Evolutionary conservation across 2,888 invertebrate species (phyloP), one percentile per base, ranked within the genome.

Genomic region (Papilio demoleus): DNA sequence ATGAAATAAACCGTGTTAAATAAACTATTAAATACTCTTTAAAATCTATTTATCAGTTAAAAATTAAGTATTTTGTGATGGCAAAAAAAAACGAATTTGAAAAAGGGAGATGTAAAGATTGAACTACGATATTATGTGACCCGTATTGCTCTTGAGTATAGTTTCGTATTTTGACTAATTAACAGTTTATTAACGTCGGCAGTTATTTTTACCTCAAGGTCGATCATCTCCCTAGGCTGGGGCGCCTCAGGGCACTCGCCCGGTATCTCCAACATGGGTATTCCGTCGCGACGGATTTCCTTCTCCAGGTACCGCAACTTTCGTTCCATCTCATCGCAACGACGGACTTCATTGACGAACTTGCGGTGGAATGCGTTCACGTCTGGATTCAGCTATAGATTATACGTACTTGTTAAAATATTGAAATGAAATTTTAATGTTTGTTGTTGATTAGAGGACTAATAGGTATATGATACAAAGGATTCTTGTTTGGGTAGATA

Each of bases 211-310:
- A 97, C 98, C 95, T 99, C 99, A 72, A 99, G 94, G 90, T 99
- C 99, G 77, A 99, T 98, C 99, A 99, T 99, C 93, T 99, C 99
- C 74, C 99, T 94, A 0, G 99, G 99, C 81, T 99, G 98, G 0
- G 99, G 99, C n/a, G 99, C 99, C 89, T 99, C 99, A 0, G 99
- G 99, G 83, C 98, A 98, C 86, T 99, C 99, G 4, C 99, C 99
- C 0, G 99, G 69, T 53, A 99, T 99, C 86, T 99, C 99, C 82
- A 98, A 89, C 97, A 99, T 99, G 0, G 99, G 99, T 81, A 99
- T 99, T 2, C 95, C 97, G 87, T 99, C 99, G 79, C 97, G 98
- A 76, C 97, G 96, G 79, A 99, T 98, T 92, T 99, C 99, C 81
- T 98, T 98, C 88, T 99, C 99, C 82, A 99, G 92, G 84, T 98